phyloP scores from a whole-genome alignment of 1,140 invertebrate species.

The Calliphora vicina region DNA sequence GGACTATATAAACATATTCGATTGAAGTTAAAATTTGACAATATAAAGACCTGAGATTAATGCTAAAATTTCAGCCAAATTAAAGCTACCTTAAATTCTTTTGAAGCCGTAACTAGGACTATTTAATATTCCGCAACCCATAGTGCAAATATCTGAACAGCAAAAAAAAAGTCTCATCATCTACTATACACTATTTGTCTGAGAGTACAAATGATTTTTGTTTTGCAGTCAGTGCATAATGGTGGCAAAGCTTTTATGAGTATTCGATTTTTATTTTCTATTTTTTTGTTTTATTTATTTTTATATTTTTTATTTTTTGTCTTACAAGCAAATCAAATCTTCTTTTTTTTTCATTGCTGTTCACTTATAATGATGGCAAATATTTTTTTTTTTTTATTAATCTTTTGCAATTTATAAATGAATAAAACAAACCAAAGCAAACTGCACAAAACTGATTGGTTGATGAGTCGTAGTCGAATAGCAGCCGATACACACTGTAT shows the following conservation, averaged over 20 bases:
- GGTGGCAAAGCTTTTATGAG: not conserved
- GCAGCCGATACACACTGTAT: not conserved
- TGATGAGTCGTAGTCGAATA: not conserved
- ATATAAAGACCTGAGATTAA: too few species aligned
- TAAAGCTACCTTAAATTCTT: too few species aligned
- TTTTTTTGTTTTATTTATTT: not conserved
- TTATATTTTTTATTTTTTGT: too few species aligned
- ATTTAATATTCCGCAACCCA: too few species aligned
- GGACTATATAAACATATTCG: too few species aligned
- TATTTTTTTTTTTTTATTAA: conserved; percentile 20
- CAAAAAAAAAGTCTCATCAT: not conserved
- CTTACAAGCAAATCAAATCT: conserved; percentile 3
- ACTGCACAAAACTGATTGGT: conserved; percentile 11
- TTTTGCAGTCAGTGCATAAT: not conserved
- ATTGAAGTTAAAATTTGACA: too few species aligned
- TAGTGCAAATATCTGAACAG: not conserved
- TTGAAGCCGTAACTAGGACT: too few species aligned
- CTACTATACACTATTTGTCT: not conserved
- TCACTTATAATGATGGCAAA: conserved; percentile 16
- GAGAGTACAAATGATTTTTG: not conserved
- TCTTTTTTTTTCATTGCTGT: not conserved
- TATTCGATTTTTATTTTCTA: not conserved
- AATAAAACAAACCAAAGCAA: conserved; percentile 12
- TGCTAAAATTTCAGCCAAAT: too few species aligned
- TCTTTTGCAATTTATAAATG: conserved; percentile 18